Base-by-base conservation (phyloP, 2,113 vertebrate species). In the Neopipo cinnamomea region DNA sequence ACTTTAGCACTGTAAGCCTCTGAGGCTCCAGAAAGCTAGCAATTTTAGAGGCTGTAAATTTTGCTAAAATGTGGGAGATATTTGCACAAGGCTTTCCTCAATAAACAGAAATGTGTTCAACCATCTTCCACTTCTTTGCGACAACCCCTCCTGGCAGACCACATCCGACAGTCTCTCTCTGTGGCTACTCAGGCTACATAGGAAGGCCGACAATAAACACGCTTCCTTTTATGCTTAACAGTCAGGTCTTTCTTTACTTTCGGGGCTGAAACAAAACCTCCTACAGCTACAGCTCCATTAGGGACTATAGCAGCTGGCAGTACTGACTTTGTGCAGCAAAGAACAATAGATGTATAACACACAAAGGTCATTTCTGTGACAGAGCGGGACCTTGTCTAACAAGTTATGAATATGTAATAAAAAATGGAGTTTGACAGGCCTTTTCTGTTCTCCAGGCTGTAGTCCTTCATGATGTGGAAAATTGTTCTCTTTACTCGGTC, bases 391-490 rank as follows among this genome's bases (percentile, higher is more conserved):
- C 91, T 93, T 85, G 55, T 84, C 47, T 86, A 96, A 84, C 91
- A 95, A 92, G 80, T 81, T 89, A 92, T 91, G 79, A 96, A 97
- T 96, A 96, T 91, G 90, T 84, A 95, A 89, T 10, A 86, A 33
- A 92, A 95, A 95, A 96, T 92, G 65, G 86, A 92, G 55, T 71
- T 89, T 94, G 92, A 91, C 88, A 77, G 75, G 63, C 90, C 46
- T 63, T 86, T 93, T 95, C 50, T 74, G 35, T 70, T 97, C 55
- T 89, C 37, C 50, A 85, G 28, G 25, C 20, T 74, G 13, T 17
- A 70, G 55, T 86, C 63, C 42, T 81, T 42, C 42, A 81, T 61
- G 52, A 77, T 71, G 44, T 12, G 13, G 74, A 74, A 78, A 78
- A 59, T 7, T 24, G 3, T 52, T 30, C n/a, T 55, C 50, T 58